phyloP scores from a whole-genome alignment of 92 coral and sea anemone genomes.

The Epizoanthus scotinus region DNA sequence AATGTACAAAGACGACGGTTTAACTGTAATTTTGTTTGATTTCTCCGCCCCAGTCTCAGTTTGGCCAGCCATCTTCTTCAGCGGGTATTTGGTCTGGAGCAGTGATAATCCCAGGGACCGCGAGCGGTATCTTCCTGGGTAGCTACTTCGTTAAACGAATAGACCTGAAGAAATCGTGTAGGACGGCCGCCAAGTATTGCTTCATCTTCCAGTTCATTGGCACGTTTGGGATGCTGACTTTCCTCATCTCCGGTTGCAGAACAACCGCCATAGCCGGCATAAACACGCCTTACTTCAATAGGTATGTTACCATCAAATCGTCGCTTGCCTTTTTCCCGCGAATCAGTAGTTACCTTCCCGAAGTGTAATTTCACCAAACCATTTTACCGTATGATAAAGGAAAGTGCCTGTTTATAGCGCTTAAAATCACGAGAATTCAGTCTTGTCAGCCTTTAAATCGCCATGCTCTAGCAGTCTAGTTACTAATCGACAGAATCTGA shows the following conservation, averaged over 20 bases:
- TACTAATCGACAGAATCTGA: too few species aligned
- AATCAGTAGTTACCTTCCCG: too few species aligned
- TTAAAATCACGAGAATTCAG: too few species aligned
- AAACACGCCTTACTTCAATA: slow-evolving; percentile 70
- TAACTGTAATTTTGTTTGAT: neutral
- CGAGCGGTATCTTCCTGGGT: slow-evolving; percentile 99
- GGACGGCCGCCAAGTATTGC: slow-evolving; percentile 93
- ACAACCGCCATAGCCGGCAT: slow-evolving; percentile 90
- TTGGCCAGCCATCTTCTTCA: slow-evolving; percentile 87
- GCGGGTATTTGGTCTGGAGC: slow-evolving; percentile 97
- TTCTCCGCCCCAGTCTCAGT: slow-evolving; percentile 64
- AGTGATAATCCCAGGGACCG: slow-evolving; percentile 95
- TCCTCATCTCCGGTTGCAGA: slow-evolving; percentile 96
- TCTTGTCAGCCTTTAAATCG: too few species aligned
- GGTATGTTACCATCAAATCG: slow-evolving; percentile 53
- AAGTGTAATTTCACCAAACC: too few species aligned
- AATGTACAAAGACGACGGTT: too few species aligned
- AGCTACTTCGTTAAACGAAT: slow-evolving; percentile 91
- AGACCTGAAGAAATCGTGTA: slow-evolving; percentile 87
- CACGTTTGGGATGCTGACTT: slow-evolving; percentile 93
- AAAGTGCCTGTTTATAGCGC: too few species aligned
- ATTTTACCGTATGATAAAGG: too few species aligned
- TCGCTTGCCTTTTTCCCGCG: too few species aligned
- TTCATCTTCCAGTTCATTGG: slow-evolving; percentile 92
- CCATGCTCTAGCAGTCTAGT: too few species aligned